Evolutionary conservation across 2,113 vertebrate genomes (phyloP).

Genomic region (Isichthys henryi): DNA sequence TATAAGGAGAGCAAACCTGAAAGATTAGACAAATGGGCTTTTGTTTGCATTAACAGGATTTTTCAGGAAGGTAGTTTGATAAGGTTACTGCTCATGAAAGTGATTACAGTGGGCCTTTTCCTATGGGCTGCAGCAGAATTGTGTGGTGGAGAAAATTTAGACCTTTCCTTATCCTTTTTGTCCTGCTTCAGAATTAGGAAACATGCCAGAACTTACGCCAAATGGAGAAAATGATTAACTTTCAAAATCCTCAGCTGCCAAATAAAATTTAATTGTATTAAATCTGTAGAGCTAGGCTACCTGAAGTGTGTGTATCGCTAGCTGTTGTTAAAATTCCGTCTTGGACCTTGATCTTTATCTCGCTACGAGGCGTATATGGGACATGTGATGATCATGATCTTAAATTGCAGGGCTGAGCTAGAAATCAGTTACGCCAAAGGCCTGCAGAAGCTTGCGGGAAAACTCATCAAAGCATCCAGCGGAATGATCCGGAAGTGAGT

Average conservation of each 20-base stretch:
- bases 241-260: not conserved
- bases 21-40: not conserved
- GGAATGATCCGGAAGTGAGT: conserved; percentile 70
- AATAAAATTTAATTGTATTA: not conserved
- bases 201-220: not conserved
- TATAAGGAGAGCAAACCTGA: not conserved
- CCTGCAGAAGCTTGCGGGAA: conserved; percentile 69
- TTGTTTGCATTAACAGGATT: not conserved
- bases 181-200: not conserved
- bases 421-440: conserved; percentile 73
- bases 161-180: not conserved
- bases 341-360: conserved; percentile 14
- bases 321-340: not conserved
- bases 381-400: conserved; percentile 15
- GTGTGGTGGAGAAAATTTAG: not conserved
- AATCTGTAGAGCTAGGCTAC: not conserved
- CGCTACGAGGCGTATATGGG: not conserved
- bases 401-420: conserved; percentile 62
- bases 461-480: conserved; percentile 66
- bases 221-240: not conserved
- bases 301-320: not conserved
- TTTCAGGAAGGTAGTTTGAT: not conserved
- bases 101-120: not conserved
- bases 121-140: not conserved
- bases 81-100: not conserved